A percentile compares a stretch with the other conserved stretches of the same genome.
phyloP scores from a whole-genome alignment of 2,797 vertebrate species.

The Thunnus albacares region DNA sequence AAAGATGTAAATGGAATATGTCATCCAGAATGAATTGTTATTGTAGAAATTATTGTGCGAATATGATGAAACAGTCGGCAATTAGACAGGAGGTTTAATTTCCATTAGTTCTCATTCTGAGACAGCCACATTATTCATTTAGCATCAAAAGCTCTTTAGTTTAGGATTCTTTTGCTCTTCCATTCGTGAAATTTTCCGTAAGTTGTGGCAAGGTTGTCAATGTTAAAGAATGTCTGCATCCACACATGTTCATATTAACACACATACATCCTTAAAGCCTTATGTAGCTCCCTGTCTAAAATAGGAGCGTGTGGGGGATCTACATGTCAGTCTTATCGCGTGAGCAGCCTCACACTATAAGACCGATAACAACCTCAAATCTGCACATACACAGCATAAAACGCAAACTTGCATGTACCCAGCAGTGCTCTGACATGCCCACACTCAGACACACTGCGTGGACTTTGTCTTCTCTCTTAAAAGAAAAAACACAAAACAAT shows the following conservation, averaged over 20 bases:
- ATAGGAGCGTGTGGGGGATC: not conserved
- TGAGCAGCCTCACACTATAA: not conserved
- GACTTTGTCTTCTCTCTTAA: not conserved
- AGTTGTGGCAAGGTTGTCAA: not conserved
- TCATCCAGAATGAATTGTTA: slow-evolving; percentile 42
- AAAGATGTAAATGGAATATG: slow-evolving; percentile 45
- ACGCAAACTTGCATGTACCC: not conserved
- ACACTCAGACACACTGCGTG: not conserved
- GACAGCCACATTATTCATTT: slow-evolving; percentile 22
- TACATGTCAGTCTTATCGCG: not conserved
- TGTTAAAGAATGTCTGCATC: not conserved
- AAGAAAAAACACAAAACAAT: not conserved
- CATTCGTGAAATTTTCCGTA: not conserved
- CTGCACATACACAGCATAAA: slow-evolving; percentile 8
- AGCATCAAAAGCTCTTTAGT: not conserved
- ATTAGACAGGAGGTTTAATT: slow-evolving; percentile 34
- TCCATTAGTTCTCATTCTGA: slow-evolving; percentile 24
- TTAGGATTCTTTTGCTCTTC: not conserved
- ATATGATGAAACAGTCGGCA: slow-evolving; percentile 56
- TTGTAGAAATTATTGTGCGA: slow-evolving; percentile 37
- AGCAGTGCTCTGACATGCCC: not conserved
- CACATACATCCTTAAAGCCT: slow-evolving; percentile 24
- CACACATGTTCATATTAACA: slow-evolving; percentile 3
- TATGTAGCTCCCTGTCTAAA: slow-evolving; percentile 4
- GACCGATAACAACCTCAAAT: slow-evolving; percentile 11